Evolutionary conservation across 2,888 invertebrate species (phyloP), one percentile per base, ranked within the genome.

Genomic region (Nephrotoma appendiculata): DNA sequence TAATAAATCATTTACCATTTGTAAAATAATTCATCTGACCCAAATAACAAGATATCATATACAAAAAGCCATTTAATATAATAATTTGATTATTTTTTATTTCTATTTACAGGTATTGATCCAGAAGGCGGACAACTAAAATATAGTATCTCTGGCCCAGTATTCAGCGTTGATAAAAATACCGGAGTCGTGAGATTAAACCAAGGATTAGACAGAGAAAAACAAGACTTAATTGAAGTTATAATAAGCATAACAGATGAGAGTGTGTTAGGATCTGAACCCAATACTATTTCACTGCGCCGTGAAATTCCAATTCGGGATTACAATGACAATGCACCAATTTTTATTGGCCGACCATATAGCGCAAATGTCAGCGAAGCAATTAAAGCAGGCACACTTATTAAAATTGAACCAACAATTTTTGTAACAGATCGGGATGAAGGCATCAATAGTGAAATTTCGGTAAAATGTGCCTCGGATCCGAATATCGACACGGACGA

Each of bases 221-320:
- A 93, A 42, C 94, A 95, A 89, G 93, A 94, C 87, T 91, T 94
- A 2, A 91, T 96, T 86, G 96, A 96, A 92, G 95, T 96, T 85
- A 95, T 96, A 89, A 95, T 96, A 88, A 96, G 96, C 90, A 95
- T 96, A 88, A 96, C 96, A 88, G 96, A 96, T 90, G 95, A 96
- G 90, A 94, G 94, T 1, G 91, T 95, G 88, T 94, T 93, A 0
- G 94, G 94, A 86, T 93, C 94, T 0, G 96, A 96, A 88, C 95
- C 96, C 0, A 96, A 96, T 89, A 96, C 96, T 0, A 94, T 96
- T 9, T 96, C 96, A 0, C 91, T 96, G 44, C 93, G 96, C 6
- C 92, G 96, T 41, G 95, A 96, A 89, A 95, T 97, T 71, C 94
- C 95, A 0, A 94, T 97, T 5, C 92, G 94, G 15, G 97, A 97